Percentiles rank a stretch among this genome's conserved stretches.
Conservation (phyloP, 2,888 invertebrate species). For the Agonopterix arenella region DNA sequence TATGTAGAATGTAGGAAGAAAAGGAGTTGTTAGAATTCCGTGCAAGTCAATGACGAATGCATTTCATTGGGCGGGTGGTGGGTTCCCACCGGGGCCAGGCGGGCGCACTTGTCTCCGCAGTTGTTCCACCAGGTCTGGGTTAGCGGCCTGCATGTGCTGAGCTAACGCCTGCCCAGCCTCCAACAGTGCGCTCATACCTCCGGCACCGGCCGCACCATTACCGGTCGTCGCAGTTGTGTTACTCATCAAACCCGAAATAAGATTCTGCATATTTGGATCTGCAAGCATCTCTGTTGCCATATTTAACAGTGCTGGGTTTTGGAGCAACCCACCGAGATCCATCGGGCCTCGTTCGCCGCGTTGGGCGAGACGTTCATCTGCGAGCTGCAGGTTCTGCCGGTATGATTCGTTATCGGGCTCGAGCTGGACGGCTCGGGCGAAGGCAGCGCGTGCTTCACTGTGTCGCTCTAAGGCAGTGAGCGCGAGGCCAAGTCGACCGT, state of each 20-base stretch:
- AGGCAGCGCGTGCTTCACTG: constrained; percentile 90
- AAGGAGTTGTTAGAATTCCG: too few relatives aligned
- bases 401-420: constrained; percentile 96
- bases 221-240: constrained; percentile 27
- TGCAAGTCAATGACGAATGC: too few relatives aligned
- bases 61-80: constrained; percentile 21
- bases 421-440: constrained; percentile 90
- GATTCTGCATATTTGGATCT: constrained; percentile 89
- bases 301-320: constrained; percentile 88
- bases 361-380: constrained; percentile 82
- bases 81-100: constrained; percentile 33
- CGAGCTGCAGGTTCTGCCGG: constrained; percentile 88
- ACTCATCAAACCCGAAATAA: constrained; percentile 79
- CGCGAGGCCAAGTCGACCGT: constrained; percentile 93
- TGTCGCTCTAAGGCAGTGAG: constrained; percentile 89
- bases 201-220: constrained; percentile 20
- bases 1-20: too few relatives aligned
- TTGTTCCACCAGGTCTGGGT: constrained; percentile 89
- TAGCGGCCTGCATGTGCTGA: constrained; percentile 86
- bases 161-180: constrained; percentile 88
- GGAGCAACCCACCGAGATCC: constrained; percentile 82
- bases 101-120: constrained; percentile 81
- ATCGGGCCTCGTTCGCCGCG: constrained; percentile 79
- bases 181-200: constrained; percentile 57
- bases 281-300: constrained; percentile 91